Evolutionary conservation across 2,113 vertebrate species (phyloP), one percentile per base, ranked within the genome.

Genomic region (Hepsetus odoe): DNA sequence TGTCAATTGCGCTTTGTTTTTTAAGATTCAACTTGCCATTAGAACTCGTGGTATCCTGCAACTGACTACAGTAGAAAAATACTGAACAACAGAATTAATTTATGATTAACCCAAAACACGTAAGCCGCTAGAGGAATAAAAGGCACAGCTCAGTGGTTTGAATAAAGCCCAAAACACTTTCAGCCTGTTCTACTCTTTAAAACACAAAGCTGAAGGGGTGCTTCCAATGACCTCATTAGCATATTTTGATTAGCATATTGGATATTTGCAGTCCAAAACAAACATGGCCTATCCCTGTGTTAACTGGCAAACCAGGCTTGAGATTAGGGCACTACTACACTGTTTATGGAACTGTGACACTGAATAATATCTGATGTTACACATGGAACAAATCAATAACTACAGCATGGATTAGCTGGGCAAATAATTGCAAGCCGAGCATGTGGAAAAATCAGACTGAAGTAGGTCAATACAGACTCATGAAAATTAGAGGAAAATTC

Each of bases 241-340:
- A n/a, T n/a, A n/a, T n/a, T n/a, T n/a, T n/a, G n/a, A n/a, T n/a
- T n/a, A n/a, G n/a, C n/a, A n/a, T n/a, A n/a, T n/a, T n/a, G n/a
- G 62, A 65, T 35, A 66, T 67, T 82, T 72, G 70, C 22, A 53
- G 66, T 18, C 33, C 59, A 68, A 78, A 76, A 76, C 74, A 84
- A 77, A 74, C 76, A 58, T 24, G 12, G 9, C 46, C 68, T 62
- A 30, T 72, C 72, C 62, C 32, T 44, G 49, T 16, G 26, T 14
- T 67, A 65, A 56, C 62, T 44, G 53, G 12, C 22, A 65, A 14
- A 14, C n/a, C 44, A 13, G 26, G 3, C 5, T 26, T 16, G 30
- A 67, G 72, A 12, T 65, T 14, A 62, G 38, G 77, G 14, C 2
- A 2, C 30, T 61, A 71, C 76, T 28, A 61, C 55, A 30, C 12